A percentile compares a stretch with the other conserved stretches of the same genome.
Evolutionary conservation across 2,113 vertebrate genomes (phyloP).

Genomic region (Nicator chloris): DNA sequence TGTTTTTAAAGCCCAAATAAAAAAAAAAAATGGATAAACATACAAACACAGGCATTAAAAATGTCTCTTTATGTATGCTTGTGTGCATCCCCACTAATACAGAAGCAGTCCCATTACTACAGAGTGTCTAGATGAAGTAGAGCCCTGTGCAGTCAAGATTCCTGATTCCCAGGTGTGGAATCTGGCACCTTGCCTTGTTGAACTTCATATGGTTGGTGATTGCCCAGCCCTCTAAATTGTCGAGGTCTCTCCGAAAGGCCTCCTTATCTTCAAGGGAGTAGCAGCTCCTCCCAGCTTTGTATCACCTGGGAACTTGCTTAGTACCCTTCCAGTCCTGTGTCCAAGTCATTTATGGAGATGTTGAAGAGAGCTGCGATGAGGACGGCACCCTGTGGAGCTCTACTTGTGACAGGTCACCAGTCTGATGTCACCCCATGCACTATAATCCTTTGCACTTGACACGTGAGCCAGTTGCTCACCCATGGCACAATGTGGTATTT

Average conservation of each 20-base stretch:
- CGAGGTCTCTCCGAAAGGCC: background rate
- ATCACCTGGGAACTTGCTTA: background rate
- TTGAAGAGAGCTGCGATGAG: background rate
- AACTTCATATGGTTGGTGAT: background rate
- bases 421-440: background rate
- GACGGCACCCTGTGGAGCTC: background rate
- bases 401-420: background rate
- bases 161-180: background rate
- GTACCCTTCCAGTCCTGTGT: background rate
- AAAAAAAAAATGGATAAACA: background rate
- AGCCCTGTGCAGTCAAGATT: background rate
- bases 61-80: background rate
- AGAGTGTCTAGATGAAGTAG: background rate
- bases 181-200: background rate
- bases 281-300: background rate
- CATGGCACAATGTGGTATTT: background rate
- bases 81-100: background rate
- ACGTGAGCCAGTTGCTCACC: background rate
- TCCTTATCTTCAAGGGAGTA: background rate
- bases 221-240: background rate
- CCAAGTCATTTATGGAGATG: background rate
- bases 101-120: background rate
- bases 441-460: background rate
- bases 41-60: background rate
- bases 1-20: background rate